Percentiles rank a stretch among this genome's conserved stretches.
Evolutionary conservation across 2,888 invertebrate genomes (phyloP).

Genomic region (Hanleya hanleyi): DNA sequence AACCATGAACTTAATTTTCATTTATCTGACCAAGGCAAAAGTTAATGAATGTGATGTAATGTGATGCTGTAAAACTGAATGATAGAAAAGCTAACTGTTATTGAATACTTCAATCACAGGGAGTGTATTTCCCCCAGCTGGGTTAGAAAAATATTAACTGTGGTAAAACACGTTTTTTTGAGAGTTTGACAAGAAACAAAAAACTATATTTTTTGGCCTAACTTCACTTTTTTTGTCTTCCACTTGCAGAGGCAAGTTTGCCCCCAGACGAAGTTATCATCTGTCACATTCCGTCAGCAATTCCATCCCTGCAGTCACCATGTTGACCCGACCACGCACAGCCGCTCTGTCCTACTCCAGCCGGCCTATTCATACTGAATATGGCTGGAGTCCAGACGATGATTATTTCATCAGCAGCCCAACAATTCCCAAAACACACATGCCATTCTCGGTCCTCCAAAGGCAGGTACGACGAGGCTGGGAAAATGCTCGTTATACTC

Average conservation of each 20-base stretch:
- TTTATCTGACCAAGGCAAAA: too few species aligned
- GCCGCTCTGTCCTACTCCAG: conserved; percentile 45
- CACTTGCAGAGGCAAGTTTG: conserved; percentile 4
- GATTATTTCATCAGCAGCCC: conserved; percentile 57
- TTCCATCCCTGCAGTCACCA: conserved; percentile 64
- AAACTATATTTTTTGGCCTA: too few species aligned
- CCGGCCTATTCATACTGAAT: conserved; percentile 53
- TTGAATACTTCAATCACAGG: too few species aligned
- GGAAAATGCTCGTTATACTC: conserved; percentile 60
- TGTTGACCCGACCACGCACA: conserved; percentile 55
- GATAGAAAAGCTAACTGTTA: too few species aligned
- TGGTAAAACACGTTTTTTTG: too few species aligned
- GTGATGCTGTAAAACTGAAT: too few species aligned
- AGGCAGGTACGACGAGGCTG: conserved; percentile 63
- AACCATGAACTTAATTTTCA: too few species aligned
- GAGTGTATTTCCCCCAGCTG: too few species aligned
- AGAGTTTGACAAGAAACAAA: too few species aligned
- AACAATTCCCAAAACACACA: conserved; percentile 69
- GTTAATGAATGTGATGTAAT: too few species aligned
- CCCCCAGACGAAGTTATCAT: conserved; percentile 26
- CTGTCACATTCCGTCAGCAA: conserved; percentile 60
- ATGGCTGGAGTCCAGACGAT: conserved; percentile 53
- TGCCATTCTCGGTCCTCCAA: conserved; percentile 64
- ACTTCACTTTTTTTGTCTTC: neutral
- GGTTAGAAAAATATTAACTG: too few species aligned